Conservation (phyloP, 1,140 invertebrate species). For the Drosophila sp. region DNA sequence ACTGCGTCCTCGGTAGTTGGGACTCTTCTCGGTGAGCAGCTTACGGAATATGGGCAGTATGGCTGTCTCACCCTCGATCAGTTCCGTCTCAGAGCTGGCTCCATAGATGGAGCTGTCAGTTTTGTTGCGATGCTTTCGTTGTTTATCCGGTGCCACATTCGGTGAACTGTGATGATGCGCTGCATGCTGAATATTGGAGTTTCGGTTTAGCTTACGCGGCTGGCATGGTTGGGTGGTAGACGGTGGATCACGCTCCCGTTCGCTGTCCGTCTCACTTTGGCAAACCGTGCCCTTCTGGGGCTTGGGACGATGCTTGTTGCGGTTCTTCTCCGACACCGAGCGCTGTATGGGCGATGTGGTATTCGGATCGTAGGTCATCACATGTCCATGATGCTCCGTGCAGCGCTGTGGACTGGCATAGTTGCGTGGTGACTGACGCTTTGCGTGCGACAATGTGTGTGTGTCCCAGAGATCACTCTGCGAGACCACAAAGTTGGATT, state of each 20-base stretch:
- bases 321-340: slow-evolving; percentile 86
- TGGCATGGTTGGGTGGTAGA: slow-evolving; percentile 65
- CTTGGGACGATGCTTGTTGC: slow-evolving; percentile 82
- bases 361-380: slow-evolving; percentile 70
- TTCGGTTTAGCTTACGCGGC: slow-evolving; percentile 71
- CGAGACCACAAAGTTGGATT: slow-evolving; percentile 86
- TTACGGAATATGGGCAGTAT: slow-evolving; percentile 96
- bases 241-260: slow-evolving; percentile 83
- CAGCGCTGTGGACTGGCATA: slow-evolving; percentile 81
- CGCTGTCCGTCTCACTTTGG: slow-evolving; percentile 84
- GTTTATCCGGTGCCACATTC: slow-evolving; percentile 80
- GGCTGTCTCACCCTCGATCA: slow-evolving; percentile 89
- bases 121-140: slow-evolving; percentile 75
- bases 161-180: slow-evolving; percentile 82
- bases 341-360: slow-evolving; percentile 85
- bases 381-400: slow-evolving; percentile 75
- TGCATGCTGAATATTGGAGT: slow-evolving; percentile 75
- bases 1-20: slow-evolving; percentile 78
- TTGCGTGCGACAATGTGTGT: slow-evolving; percentile 85
- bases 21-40: slow-evolving; percentile 89
- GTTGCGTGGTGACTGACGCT: slow-evolving; percentile 83
- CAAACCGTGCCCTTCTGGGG: slow-evolving; percentile 84
- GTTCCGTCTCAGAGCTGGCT: slow-evolving; percentile 92
- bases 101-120: slow-evolving; percentile 86
- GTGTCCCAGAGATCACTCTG: slow-evolving; percentile 87